phyloP scores from a whole-genome alignment of 2,797 vertebrate species.

The Pempheris klunzingeri region DNA sequence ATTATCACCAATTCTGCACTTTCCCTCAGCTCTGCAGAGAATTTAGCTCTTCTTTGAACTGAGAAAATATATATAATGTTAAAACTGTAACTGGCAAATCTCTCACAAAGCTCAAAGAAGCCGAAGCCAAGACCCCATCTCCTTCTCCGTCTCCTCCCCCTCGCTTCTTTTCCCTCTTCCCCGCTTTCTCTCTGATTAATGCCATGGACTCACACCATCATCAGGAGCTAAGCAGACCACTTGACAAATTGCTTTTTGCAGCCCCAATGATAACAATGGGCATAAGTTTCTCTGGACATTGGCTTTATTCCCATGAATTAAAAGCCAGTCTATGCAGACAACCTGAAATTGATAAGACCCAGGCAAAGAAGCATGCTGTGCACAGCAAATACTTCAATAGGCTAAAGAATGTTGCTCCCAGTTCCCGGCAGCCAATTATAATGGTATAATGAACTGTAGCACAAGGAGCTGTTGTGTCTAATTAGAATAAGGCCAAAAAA shows the following conservation, averaged over 20 bases:
- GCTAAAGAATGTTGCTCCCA: slow-evolving; percentile 17
- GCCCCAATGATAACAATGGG: slow-evolving; percentile 54
- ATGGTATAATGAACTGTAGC: slow-evolving; percentile 54
- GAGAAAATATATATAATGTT: slow-evolving; percentile 30
- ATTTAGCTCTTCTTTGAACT: slow-evolving; percentile 43
- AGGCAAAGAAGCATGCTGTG: slow-evolving; percentile 10
- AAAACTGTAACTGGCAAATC: slow-evolving; percentile 39
- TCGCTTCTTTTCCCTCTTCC: not conserved
- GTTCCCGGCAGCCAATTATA: slow-evolving; percentile 51
- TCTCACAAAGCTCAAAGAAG: slow-evolving; percentile 25
- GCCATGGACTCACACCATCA: slow-evolving; percentile 40
- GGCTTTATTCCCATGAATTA: slow-evolving; percentile 56
- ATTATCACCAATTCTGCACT: no score
- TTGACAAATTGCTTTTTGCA: slow-evolving; percentile 62
- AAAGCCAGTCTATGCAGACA: slow-evolving; percentile 48
- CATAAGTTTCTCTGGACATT: slow-evolving; percentile 47
- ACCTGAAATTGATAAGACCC: slow-evolving; percentile 61
- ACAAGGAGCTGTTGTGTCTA: slow-evolving; percentile 8
- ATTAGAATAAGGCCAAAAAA: slow-evolving; percentile 14
- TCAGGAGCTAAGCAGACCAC: slow-evolving; percentile 39
- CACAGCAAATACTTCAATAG: slow-evolving; percentile 17
- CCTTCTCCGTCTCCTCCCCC: slow-evolving; percentile 1
- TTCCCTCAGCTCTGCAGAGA: no score
- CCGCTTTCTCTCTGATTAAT: slow-evolving; percentile 56
- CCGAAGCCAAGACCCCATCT: slow-evolving; percentile 14